Percentiles rank a stretch among this genome's conserved stretches.
phyloP scores from a whole-genome alignment of 2,797 vertebrate species.

The Labroides dimidiatus region DNA sequence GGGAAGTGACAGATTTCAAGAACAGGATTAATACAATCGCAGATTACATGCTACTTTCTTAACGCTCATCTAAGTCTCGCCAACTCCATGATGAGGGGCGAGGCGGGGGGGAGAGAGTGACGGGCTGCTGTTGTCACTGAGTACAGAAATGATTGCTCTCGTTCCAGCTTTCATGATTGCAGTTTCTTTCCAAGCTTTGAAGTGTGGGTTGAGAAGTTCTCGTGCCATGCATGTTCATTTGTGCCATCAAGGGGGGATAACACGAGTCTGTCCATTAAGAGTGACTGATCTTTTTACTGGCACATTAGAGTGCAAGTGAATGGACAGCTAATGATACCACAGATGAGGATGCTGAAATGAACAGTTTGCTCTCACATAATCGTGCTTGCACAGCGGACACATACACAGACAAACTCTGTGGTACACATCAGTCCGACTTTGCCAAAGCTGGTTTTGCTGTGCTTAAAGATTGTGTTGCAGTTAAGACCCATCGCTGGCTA shows the following conservation, averaged over 20 bases:
- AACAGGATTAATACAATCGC: constrained; percentile 68
- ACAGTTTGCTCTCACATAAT: constrained; percentile 22
- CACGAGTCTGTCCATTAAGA: constrained; percentile 56
- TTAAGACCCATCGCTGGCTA: constrained; percentile 58
- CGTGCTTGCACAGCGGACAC: constrained; percentile 15
- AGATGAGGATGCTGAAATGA: constrained; percentile 37
- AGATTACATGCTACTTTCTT: constrained; percentile 59
- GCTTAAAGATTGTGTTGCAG: constrained; percentile 59
- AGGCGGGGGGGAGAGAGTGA: constrained; percentile 20
- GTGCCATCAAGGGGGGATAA: constrained; percentile 36
- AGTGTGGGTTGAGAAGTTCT: constrained; percentile 24
- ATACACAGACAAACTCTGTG: constrained; percentile 22
- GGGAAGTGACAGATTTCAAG: constrained; percentile 66
- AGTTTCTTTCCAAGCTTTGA: constrained; percentile 48
- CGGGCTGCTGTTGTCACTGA: constrained; percentile 50
- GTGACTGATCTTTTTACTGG: constrained; percentile 58
- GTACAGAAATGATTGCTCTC: constrained; percentile 67
- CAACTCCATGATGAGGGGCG: constrained; percentile 33
- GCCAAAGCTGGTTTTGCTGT: constrained; percentile 61
- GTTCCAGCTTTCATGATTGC: constrained; percentile 65
- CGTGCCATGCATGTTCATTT: constrained; percentile 31
- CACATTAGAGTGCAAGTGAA: constrained; percentile 39
- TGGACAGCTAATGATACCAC: constrained; percentile 54
- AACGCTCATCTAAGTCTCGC: constrained; percentile 40
- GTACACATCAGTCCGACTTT: constrained; percentile 56